phyloP scores from a whole-genome alignment of 2,113 vertebrate species.

The Lutjanus erythropterus region DNA sequence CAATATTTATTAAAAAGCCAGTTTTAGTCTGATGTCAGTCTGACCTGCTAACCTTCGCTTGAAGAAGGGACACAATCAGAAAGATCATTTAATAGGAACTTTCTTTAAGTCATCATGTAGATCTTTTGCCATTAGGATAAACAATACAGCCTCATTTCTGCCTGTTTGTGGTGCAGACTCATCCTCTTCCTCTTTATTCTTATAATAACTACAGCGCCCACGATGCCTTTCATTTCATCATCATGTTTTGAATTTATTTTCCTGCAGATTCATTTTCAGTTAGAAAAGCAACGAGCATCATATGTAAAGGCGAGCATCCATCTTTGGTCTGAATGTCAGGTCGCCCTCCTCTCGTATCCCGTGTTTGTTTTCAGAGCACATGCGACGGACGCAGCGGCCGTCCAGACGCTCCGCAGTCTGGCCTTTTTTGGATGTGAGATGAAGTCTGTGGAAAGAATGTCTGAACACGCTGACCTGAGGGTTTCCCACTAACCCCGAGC shows the following conservation, averaged over 20 bases:
- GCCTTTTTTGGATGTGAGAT: constrained; percentile 39
- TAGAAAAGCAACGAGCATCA: background rate
- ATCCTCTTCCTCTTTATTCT: no score
- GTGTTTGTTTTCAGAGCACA: constrained; percentile 8
- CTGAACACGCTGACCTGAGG: background rate
- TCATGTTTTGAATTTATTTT: background rate
- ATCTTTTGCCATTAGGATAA: no score
- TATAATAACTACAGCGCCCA: background rate
- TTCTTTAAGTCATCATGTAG: no score
- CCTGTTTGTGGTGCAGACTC: background rate
- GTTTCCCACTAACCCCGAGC: background rate
- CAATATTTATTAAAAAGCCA: background rate
- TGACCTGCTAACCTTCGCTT: background rate
- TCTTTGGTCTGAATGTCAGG: background rate
- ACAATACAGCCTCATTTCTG: background rate
- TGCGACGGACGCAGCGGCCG: background rate
- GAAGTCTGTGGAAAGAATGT: constrained; percentile 33
- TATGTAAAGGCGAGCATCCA: background rate
- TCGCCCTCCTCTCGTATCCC: background rate
- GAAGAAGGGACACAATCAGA: background rate
- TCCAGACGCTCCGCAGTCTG: constrained; percentile 16
- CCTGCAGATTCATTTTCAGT: background rate
- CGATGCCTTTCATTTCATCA: background rate
- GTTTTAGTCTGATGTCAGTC: background rate
- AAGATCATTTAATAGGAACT: background rate